Base-by-base conservation (phyloP, 30 jellyfish, hydroid and myxozoan genomes). In the Thelohanellus kitauei region DNA sequence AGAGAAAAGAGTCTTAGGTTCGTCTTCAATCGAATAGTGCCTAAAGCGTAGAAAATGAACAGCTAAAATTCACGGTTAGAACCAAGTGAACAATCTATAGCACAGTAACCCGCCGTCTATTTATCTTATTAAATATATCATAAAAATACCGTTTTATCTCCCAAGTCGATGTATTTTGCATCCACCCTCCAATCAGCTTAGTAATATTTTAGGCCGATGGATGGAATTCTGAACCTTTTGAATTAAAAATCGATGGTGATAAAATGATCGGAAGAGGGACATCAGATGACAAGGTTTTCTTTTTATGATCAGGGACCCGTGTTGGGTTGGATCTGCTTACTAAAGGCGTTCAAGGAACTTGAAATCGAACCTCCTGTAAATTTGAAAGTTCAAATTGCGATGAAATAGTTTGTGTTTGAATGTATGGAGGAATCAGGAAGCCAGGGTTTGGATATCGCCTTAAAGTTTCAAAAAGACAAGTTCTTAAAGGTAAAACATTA, bases 401-500 rank as follows among this genome's bases (percentile, higher is more conserved):
- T 42, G 13, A 5, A n/a, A n/a, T 53, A 71, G 91, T 63, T 71
- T 19, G 60, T 86, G 23, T 53, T 71, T 33, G 91, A 71, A 45
- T 86, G 84, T 9, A 60, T 71, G 87, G 91, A 71, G 40, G 91
- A 71, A 50, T 21, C 18, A 23, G 91, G 91, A 9, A 71, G 91
- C 34, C 84, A 48, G 21, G 91, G 91, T 1, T 59, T 71, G 9
- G 75, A 59, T 33, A 67, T 47, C 17, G 34, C 62, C 6, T 51
- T 71, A 18, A 49, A 45, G 40, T 38, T 53, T 15, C 33, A 66
- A 47, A 61, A 55, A 34, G 85, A 58, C 42, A 48, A 83, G 2
- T 71, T 71, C 32, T 71, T 71, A 39, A 51, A 34, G 52, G 90
- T 68, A 33, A 32, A 27, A 27, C n/a, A n/a, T n/a, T n/a, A 8